These are phyloP conservation scores for Chlamydotis undulata DNA, from an alignment of 2,113 vertebrate genomes.

Conservation along the genomic window DNA sequence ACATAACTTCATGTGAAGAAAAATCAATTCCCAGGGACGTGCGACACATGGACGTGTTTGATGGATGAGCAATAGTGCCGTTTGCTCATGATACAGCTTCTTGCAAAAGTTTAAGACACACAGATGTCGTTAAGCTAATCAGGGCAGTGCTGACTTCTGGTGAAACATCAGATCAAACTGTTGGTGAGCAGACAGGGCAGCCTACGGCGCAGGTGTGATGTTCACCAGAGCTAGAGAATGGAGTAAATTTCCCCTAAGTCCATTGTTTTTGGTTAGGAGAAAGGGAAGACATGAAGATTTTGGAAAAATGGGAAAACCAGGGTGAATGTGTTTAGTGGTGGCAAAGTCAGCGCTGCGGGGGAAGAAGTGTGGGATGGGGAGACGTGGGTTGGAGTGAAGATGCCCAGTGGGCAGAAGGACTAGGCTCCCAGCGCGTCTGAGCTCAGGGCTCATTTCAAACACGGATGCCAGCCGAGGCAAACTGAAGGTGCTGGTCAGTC, in stretches of 20 bases:
- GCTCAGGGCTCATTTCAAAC: neutral
- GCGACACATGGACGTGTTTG: accelerated
- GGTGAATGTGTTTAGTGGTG: accelerated
- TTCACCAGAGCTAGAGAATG: neutral
- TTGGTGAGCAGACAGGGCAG: neutral
- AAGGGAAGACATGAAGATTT: neutral
- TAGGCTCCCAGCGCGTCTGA: accelerated
- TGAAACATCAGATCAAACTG: neutral
- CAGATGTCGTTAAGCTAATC: neutral
- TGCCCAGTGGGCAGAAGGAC: accelerated
- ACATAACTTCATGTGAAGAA: neutral
- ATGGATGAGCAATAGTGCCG: neutral
- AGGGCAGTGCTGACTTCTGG: accelerated
- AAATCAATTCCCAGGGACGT: neutral
- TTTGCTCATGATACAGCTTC: neutral
- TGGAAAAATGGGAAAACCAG: neutral
- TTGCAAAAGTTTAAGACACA: neutral
- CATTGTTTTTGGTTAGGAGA: neutral
- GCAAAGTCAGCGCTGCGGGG: accelerated
- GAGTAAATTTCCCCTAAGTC: neutral
- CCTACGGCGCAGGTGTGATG: accelerated
- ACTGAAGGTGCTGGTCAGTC: neutral
- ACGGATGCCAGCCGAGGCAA: neutral
- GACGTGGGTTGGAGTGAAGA: neutral
- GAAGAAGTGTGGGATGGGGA: accelerated